Percentiles rank a stretch among this genome's conserved stretches.
Evolutionary conservation across 2,888 invertebrate species (phyloP).

Genomic region (Drosophila anomalata): DNA sequence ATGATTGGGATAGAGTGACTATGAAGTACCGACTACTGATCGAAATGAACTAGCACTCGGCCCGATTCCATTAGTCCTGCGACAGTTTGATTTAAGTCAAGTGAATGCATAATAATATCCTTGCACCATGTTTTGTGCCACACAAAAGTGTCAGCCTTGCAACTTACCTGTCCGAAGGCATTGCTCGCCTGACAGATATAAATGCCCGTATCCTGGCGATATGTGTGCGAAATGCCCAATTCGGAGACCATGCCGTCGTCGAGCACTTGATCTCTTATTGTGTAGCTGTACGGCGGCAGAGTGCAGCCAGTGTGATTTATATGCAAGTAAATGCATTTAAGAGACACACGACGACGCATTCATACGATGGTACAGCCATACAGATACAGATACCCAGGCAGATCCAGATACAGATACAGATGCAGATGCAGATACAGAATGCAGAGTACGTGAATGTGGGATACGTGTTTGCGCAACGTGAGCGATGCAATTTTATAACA

Average conservation of each 20-base stretch:
- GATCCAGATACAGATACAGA: slow-evolving; percentile 28
- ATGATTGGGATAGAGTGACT: slow-evolving; percentile 1
- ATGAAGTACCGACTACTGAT: slow-evolving; percentile 9
- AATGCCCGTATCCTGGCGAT: slow-evolving; percentile 94
- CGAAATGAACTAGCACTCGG: slow-evolving; percentile 21
- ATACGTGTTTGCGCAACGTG: slow-evolving; percentile 79
- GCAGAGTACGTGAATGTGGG: slow-evolving; percentile 36
- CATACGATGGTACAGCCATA: slow-evolving; percentile 21
- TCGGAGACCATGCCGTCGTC: slow-evolving; percentile 94
- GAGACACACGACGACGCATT: slow-evolving; percentile 53
- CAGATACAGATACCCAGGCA: slow-evolving; percentile 15
- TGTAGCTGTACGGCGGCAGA: slow-evolving; percentile 84
- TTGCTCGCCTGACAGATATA: slow-evolving; percentile 95
- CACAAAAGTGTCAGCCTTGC: slow-evolving; percentile 64
- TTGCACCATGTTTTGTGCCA: slow-evolving; percentile 33
- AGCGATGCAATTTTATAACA: slow-evolving; percentile 79
- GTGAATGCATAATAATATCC: slow-evolving; percentile 37
- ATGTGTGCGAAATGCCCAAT: slow-evolving; percentile 92
- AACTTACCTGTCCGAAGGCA: slow-evolving; percentile 92
- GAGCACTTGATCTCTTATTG: slow-evolving; percentile 90
- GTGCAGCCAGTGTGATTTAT: slow-evolving; percentile 60
- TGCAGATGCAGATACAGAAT: slow-evolving; percentile 26
- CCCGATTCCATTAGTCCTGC: slow-evolving; percentile 35
- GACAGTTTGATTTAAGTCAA: slow-evolving; percentile 41
- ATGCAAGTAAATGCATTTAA: slow-evolving; percentile 79